Evolutionary conservation across 1,140 invertebrate species (phyloP).

Genomic region (Samia ricini): DNA sequence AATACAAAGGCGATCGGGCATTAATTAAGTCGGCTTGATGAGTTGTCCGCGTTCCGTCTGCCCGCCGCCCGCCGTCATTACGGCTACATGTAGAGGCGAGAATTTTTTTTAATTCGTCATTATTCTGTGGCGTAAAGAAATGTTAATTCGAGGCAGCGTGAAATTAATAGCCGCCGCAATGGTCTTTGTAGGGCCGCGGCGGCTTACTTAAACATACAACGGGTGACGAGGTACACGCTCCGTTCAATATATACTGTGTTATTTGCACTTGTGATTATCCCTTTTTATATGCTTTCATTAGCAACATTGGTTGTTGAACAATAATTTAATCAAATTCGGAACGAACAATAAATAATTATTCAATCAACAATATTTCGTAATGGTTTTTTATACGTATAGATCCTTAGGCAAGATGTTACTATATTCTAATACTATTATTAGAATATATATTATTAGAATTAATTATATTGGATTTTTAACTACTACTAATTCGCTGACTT

Average conservation of each 20-base stretch:
- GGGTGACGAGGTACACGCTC: conserved; percentile 62
- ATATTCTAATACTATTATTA: too few relatives aligned
- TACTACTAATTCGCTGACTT: too few relatives aligned
- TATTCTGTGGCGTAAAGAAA: conserved; percentile 77
- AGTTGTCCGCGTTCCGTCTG: conserved; percentile 54
- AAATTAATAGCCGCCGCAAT: conserved; percentile 73
- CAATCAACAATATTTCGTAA: too few relatives aligned
- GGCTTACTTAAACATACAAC: conserved; percentile 74
- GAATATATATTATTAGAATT: too few relatives aligned
- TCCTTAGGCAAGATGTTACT: too few relatives aligned
- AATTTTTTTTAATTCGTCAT: conserved; percentile 76
- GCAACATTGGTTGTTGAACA: conserved; percentile 54
- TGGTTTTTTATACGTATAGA: too few relatives aligned
- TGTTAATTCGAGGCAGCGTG: conserved; percentile 78
- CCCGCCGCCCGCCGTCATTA: conserved; percentile 63
- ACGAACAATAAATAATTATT: too few relatives aligned
- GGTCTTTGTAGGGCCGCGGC: conserved; percentile 72
- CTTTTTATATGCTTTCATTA: conserved; percentile 66
- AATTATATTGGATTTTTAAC: too few relatives aligned
- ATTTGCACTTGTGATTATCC: conserved; percentile 70
- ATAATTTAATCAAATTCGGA: conserved; percentile 35
- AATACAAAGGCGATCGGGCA: conserved; percentile 74
- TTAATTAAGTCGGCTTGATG: conserved; percentile 74
- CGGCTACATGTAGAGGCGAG: conserved; percentile 69
- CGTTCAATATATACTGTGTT: conserved; percentile 64